A percentile compares a stretch with the other conserved stretches of the same genome.
These are phyloP conservation scores for Pygmarrhopalites habei DNA, from an alignment of 1,140 invertebrate genomes.

Conservation along the genomic window DNA sequence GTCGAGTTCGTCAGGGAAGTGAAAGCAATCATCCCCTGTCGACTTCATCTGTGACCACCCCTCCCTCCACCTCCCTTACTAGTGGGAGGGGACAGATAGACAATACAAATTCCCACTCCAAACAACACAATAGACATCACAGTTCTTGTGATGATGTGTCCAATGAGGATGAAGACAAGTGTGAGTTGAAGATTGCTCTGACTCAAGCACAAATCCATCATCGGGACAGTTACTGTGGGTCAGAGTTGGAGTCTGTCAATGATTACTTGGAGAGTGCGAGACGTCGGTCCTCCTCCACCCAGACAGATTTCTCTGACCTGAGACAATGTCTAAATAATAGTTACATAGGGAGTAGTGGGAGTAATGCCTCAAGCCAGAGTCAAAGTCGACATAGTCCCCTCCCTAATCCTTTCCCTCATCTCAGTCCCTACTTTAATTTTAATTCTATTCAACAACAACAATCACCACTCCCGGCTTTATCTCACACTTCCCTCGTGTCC, in stretches of 20 bases:
- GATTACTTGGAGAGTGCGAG: constrained; percentile 35
- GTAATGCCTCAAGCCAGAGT: constrained; percentile 11
- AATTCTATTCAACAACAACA: not conserved
- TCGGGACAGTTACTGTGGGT: constrained; percentile 29
- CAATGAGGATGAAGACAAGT: constrained; percentile 26
- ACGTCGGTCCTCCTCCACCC: constrained; percentile 33
- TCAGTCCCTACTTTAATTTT: constrained; percentile 9
- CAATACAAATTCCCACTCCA: not conserved
- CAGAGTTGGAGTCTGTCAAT: constrained; percentile 30
- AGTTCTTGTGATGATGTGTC: not conserved
- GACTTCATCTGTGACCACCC: not conserved
- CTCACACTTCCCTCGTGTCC: not conserved
- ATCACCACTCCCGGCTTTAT: not conserved
- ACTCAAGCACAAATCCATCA: constrained; percentile 35
- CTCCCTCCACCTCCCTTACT: not conserved
- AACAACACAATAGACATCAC: not conserved
- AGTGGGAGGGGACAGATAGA: constrained; percentile 5
- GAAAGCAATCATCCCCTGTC: not conserved
- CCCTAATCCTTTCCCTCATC: not conserved
- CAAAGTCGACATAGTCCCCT: constrained; percentile 9
- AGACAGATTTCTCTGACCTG: constrained; percentile 35
- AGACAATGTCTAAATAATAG: constrained; percentile 23
- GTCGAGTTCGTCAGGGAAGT: not conserved
- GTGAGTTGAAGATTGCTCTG: constrained; percentile 20
- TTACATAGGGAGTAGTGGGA: constrained; percentile 1